Evolutionary conservation across 2,113 vertebrate genomes (phyloP).

Genomic region (Tauraco erythrolophus): DNA sequence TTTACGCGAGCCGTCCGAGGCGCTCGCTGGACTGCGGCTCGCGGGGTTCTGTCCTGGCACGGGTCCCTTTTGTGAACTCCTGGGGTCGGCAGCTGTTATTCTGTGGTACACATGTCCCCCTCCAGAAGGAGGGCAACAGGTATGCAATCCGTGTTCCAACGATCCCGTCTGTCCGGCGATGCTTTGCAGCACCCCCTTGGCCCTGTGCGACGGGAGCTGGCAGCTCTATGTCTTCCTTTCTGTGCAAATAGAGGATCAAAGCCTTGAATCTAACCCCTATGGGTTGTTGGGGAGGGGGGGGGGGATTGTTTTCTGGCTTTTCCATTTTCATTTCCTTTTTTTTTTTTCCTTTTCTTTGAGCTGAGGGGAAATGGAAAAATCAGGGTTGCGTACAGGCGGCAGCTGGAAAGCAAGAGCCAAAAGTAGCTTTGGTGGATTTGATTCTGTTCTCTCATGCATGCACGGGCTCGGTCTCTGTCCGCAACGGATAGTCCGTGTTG

Average conservation of each 20-base stretch:
- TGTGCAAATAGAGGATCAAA: constrained; percentile 5
- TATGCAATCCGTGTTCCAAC: neutral
- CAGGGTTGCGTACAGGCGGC: neutral
- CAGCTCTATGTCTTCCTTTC: neutral
- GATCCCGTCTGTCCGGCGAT: neutral
- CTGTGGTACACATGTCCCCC: neutral
- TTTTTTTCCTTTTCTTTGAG: neutral
- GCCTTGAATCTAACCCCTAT: neutral
- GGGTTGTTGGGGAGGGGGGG: neutral
- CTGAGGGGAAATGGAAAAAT: neutral
- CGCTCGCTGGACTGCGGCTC: neutral
- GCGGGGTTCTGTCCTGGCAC: neutral
- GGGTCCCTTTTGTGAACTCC: neutral
- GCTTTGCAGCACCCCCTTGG: neutral
- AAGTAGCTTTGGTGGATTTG: neutral
- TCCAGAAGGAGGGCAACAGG: neutral
- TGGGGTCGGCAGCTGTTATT: neutral
- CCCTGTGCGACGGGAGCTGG: neutral
- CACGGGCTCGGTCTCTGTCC: neutral
- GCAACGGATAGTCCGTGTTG: neutral
- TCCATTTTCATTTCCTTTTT: neutral
- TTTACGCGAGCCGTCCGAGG: neutral
- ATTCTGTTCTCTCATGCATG: neutral
- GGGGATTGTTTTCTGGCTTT: neutral
- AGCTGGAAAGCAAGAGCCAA: neutral